A percentile compares a stretch with the other conserved stretches of the same genome.
Conservation (phyloP, 2,888 invertebrate species). For the Drosophila mettleri region DNA sequence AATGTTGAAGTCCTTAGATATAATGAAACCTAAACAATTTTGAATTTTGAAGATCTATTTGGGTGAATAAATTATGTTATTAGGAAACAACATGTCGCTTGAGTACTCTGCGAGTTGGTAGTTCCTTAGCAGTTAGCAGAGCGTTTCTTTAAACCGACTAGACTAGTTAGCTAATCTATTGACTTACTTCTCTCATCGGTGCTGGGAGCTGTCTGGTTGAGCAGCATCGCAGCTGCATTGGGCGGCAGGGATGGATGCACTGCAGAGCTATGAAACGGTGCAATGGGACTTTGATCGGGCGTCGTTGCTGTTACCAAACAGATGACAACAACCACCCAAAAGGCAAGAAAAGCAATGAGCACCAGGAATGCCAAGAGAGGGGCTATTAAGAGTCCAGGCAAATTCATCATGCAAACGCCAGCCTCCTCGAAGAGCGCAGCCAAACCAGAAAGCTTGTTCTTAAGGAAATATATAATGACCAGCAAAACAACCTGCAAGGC, state of each 20-base stretch:
- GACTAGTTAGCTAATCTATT: not conserved
- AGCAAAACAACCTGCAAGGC: constrained; percentile 89
- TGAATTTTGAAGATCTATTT: not conserved
- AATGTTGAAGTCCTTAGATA: constrained; percentile 3
- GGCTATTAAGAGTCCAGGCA: constrained; percentile 94
- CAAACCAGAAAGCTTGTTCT: constrained; percentile 92
- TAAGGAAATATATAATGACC: constrained; percentile 90
- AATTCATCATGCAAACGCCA: constrained; percentile 92
- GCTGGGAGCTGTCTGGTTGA: constrained; percentile 62
- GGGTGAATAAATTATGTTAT: not conserved
- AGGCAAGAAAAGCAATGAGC: constrained; percentile 91
- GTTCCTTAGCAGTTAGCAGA: not conserved
- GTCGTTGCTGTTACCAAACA: constrained; percentile 92
- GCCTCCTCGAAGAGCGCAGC: constrained; percentile 95
- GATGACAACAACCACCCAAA: constrained; percentile 95
- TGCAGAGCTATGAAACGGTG: constrained; percentile 74
- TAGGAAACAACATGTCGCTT: not conserved
- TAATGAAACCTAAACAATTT: not conserved
- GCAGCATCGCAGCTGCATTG: constrained; percentile 38
- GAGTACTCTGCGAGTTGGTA: not conserved
- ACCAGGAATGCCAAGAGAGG: constrained; percentile 93
- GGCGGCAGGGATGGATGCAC: constrained; percentile 48
- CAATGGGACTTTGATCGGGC: constrained; percentile 86
- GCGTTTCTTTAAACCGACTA: not conserved
- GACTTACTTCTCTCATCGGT: constrained; percentile 78